These are phyloP conservation scores for Drosophila lacteicornis DNA, from an alignment of 1,140 invertebrate genomes.

Conservation along the genomic window DNA sequence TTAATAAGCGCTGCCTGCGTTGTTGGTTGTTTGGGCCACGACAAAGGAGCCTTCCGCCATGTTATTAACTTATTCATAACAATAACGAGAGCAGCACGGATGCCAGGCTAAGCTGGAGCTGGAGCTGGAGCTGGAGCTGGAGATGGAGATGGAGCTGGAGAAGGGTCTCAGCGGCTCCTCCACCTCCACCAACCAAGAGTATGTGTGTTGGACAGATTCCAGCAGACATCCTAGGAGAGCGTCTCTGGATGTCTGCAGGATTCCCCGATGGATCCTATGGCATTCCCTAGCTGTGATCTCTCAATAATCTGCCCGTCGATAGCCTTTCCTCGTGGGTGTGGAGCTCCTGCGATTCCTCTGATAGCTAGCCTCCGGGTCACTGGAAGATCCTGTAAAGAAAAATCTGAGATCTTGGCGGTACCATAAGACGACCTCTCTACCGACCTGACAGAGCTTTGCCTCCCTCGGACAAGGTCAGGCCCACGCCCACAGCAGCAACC, in stretches of 20 bases:
- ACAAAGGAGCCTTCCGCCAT: constrained; percentile 83
- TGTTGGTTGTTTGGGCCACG: constrained; percentile 59
- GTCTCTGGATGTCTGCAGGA: too few species aligned
- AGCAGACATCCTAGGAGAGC: not conserved
- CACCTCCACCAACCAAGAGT: not conserved
- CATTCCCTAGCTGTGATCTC: too few species aligned
- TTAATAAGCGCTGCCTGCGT: constrained; percentile 72
- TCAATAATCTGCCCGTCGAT: too few species aligned
- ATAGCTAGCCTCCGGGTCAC: not conserved
- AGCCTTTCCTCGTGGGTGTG: too few species aligned
- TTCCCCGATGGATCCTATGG: too few species aligned
- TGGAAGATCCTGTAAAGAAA: not conserved
- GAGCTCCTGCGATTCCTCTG: not conserved
- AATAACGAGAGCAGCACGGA: constrained; percentile 50
- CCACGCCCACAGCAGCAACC: not conserved
- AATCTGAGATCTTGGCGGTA: accelerated
- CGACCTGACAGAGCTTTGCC: not conserved
- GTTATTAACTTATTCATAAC: constrained; percentile 85
- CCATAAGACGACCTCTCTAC: not conserved
- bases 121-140: not conserved
- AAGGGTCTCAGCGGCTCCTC: not conserved
- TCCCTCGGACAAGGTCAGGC: not conserved
- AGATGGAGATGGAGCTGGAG: not conserved
- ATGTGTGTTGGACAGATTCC: too few species aligned
- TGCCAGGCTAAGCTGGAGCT: not conserved